Evolutionary conservation across 2,113 vertebrate genomes (phyloP), one percentile per base, ranked within the genome.

Genomic region (Oryzias celebensis): DNA sequence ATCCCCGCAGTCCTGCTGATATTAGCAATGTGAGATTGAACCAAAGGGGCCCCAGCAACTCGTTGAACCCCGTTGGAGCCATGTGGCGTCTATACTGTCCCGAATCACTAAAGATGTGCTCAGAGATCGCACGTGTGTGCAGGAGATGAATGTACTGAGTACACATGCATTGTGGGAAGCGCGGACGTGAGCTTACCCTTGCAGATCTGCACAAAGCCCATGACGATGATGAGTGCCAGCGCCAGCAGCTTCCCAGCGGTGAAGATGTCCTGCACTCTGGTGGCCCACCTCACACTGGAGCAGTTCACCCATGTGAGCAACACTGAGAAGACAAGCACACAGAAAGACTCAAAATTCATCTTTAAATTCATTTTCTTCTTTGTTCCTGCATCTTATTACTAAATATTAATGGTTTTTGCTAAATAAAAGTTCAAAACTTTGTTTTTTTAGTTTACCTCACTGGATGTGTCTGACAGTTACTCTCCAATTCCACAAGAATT

Each of bases 151-250:
- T 51, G 14, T 1, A 18, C 16, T 14, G 23, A 8, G 28, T 42
- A 62, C 17, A 2, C 31, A 15, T 22, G 57, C 62, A 23, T 26
- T 36, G 43, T 18, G 14, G 36, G 15, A 62, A 17, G 44, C 46
- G 50, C 42, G 55, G 43, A 71, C 18, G 52, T 57, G 10, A 43
- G 50, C 87, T 62, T 82, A 97, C 95, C 95, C 87, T 93, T 96
- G 93, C 94, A 96, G 82, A 97, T 94, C 90, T 97, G 95, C 23
- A 97, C 94, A 2, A 96, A 22, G 49, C 95, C 95, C 94, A 95
- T 96, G 88, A 95, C 75, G 82, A 97, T 96, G 89, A 97, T 96
- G 61, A 97, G 92, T 18, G 66, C 93, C 53, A 96, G 90, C 6
- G 95, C 95, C 64, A 96, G 90, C 58, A 96, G 92, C 80, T 97